A percentile compares a stretch with the other conserved stretches of the same genome.
Conservation (phyloP, 2,888 invertebrate genomes). For the Sesia bembeciformis region DNA sequence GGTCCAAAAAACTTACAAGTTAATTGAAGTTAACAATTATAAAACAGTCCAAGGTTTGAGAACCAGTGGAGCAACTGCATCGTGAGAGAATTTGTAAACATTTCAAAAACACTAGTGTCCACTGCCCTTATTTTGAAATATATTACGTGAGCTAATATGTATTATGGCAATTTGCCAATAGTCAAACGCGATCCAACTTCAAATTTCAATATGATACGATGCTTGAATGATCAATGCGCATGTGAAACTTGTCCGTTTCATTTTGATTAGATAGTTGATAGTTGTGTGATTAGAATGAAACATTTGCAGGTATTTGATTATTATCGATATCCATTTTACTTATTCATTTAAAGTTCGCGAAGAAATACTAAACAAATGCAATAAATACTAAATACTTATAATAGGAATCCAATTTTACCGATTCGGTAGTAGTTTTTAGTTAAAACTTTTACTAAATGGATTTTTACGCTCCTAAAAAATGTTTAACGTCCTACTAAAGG, state of each 20-base stretch:
- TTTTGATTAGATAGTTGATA: too few relatives aligned
- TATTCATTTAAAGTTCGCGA: too few relatives aligned
- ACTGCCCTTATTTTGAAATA: conserved; percentile 28
- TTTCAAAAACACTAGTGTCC: conserved; percentile 9
- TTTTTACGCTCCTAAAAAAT: too few relatives aligned
- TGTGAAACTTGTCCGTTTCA: not conserved
- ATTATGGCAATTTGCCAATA: conserved; percentile 23
- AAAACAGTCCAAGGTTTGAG: conserved; percentile 45
- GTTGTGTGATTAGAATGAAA: too few relatives aligned
- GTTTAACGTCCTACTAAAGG: too few relatives aligned
- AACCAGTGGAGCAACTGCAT: conserved; percentile 29
- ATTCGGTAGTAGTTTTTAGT: too few relatives aligned
- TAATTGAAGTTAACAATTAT: conserved; percentile 29
- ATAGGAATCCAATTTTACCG: too few relatives aligned
- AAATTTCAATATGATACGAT: conserved; percentile 19
- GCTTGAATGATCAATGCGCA: not conserved
- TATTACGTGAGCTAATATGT: conserved; percentile 16
- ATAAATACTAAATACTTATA: too few relatives aligned
- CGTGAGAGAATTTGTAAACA: conserved; percentile 44
- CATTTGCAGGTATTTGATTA: too few relatives aligned
- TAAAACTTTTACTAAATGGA: too few relatives aligned
- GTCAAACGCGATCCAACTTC: conserved; percentile 9
- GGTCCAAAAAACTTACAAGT: not conserved
- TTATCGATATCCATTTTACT: too few relatives aligned
- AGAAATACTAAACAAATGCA: too few relatives aligned